A percentile compares a stretch with the other conserved stretches of the same genome.
phyloP scores from a whole-genome alignment of 2,113 vertebrate genomes.

The Tyrannus savana region DNA sequence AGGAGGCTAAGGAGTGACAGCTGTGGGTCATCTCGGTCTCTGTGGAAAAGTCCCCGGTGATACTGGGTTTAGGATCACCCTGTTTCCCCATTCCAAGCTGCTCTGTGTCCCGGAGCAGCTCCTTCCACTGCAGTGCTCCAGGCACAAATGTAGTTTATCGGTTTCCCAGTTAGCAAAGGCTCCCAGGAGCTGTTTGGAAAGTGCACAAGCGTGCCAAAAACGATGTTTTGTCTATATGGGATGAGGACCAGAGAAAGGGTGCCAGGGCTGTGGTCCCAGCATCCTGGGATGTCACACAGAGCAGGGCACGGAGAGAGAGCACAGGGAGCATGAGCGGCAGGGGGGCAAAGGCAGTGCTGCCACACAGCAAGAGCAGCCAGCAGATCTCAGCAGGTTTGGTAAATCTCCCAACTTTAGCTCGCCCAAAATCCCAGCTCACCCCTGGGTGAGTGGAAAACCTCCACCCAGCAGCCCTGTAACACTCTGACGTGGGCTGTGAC shows the following conservation, averaged over 20 bases:
- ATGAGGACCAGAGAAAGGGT: neutral
- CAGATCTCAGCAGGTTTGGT: neutral
- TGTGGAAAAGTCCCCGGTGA: fast-evolving
- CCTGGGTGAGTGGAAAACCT: neutral
- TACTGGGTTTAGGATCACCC: neutral
- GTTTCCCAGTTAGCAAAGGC: neutral
- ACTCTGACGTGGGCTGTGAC: fast-evolving
- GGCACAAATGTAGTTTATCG: neutral
- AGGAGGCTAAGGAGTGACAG: neutral
- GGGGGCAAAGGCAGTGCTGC: neutral
- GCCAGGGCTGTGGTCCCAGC: fast-evolving
- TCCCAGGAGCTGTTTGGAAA: neutral
- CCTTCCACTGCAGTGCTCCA: neutral
- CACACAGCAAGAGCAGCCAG: neutral
- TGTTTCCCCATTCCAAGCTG: neutral
- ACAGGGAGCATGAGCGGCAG: neutral
- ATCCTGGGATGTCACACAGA: neutral
- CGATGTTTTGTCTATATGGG: neutral
- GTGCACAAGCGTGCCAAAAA: neutral
- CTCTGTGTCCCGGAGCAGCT: neutral
- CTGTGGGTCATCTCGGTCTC: neutral
- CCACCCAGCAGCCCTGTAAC: neutral
- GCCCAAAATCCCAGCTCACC: fast-evolving
- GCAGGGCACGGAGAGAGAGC: fast-evolving
- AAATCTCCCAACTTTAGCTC: neutral